phyloP scores from a whole-genome alignment of 30 jellyfish, hydroid and myxozoan species.

The Pseudorhiza aurosa region DNA sequence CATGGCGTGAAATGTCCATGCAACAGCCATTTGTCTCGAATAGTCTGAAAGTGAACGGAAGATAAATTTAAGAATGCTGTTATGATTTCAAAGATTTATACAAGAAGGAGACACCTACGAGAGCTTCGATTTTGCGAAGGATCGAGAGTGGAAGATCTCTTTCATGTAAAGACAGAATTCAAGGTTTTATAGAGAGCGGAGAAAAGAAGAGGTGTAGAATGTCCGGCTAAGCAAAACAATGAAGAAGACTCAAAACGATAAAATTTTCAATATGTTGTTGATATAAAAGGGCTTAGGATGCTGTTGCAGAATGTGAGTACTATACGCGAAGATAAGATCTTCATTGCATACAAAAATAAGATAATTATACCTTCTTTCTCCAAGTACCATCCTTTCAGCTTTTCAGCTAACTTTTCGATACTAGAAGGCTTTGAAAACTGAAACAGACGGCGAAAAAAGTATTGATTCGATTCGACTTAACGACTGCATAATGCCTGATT shows the following conservation, averaged over 20 bases:
- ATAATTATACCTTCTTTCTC: conserved; percentile 71
- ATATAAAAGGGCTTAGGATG: too few species aligned
- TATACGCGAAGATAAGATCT: too few species aligned
- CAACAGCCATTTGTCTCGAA: conserved; percentile 67
- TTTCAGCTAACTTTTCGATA: conserved; percentile 64
- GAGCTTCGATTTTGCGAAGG: not conserved
- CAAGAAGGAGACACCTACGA: not conserved
- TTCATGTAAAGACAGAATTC: too few species aligned
- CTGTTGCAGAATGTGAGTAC: too few species aligned
- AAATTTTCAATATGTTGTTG: too few species aligned
- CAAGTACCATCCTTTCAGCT: conserved; percentile 65
- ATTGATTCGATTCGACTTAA: not conserved
- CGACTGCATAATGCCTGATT: not conserved
- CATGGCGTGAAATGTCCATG: conserved; percentile 82
- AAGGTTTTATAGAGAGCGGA: too few species aligned
- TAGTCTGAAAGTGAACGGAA: conserved; percentile 65
- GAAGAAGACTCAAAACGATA: not conserved
- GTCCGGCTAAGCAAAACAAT: not conserved
- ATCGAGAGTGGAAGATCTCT: not conserved
- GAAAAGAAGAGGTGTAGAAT: not conserved
- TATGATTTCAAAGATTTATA: not conserved
- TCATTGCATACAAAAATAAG: not conserved
- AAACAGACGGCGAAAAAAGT: not conserved
- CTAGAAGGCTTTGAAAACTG: conserved; percentile 84
- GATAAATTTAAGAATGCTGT: not conserved